phyloP scores from a whole-genome alignment of 1,140 invertebrate genomes.

The Lepeophtheirus salmonis region DNA sequence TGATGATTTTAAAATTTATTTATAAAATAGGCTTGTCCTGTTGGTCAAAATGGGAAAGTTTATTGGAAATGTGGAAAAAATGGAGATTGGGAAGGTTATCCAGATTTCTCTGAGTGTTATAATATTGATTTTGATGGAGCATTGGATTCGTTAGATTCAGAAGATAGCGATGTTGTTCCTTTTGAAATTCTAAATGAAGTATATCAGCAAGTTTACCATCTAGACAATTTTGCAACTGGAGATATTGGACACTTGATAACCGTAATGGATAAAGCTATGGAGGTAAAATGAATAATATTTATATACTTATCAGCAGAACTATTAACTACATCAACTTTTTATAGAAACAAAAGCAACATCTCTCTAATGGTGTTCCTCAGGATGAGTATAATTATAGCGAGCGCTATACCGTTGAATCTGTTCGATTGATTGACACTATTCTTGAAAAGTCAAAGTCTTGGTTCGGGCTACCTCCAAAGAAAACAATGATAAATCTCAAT shows the following conservation, averaged over 20 bases:
- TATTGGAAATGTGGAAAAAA: no score
- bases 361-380: not conserved
- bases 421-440: not conserved
- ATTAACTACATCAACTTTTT: no score
- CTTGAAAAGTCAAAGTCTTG: not conserved
- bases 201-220: not conserved
- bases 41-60: no score
- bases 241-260: not conserved
- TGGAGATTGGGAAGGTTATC: no score
- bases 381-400: not conserved
- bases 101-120: no score
- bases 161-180: no score
- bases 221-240: not conserved
- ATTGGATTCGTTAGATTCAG: no score
- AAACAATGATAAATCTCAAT: not conserved
- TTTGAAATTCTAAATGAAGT: no score
- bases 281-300: not conserved
- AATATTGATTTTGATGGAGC: no score
- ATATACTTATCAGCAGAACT: no score
- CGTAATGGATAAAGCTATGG: not conserved
- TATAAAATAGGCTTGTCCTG: no score
- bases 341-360: not conserved
- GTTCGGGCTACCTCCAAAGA: not conserved
- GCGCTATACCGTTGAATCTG: not conserved
- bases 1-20: no score